Evolutionary conservation across 2,797 vertebrate genomes (phyloP).

Genomic region (Gymnoscopelus braueri): DNA sequence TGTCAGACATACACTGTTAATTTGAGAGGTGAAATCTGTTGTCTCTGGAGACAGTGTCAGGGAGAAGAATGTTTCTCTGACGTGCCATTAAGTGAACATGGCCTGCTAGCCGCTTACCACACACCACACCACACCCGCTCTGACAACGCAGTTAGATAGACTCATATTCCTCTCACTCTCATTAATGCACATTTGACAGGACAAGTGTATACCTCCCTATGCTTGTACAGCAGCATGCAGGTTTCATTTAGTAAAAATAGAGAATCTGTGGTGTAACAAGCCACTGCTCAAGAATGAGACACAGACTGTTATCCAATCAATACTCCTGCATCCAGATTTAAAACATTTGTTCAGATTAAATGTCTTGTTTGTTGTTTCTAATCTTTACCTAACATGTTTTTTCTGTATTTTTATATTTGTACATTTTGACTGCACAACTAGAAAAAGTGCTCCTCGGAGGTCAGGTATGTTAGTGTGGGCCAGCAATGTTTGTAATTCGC

Average conservation of each 20-base stretch:
- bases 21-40: conserved; percentile 26
- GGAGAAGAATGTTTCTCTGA: conserved; percentile 38
- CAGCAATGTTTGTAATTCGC: too few species aligned
- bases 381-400: conserved; percentile 22
- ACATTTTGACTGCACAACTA: too few species aligned
- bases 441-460: too few species aligned
- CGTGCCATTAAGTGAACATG: conserved; percentile 33
- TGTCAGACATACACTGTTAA: conserved; percentile 44
- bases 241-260: conserved; percentile 28
- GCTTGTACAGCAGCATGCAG: not conserved
- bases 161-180: conserved; percentile 3
- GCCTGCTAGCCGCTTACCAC: conserved; percentile 15
- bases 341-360: conserved; percentile 47
- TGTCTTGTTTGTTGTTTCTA: conserved; percentile 41
- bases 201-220: too few species aligned
- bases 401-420: too few species aligned
- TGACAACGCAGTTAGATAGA: conserved; percentile 14
- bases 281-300: conserved; percentile 16
- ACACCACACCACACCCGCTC: conserved; percentile 12
- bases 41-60: conserved; percentile 25
- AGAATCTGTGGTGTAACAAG: conserved; percentile 29
- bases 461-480: too few species aligned
- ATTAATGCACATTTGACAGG: conserved; percentile 24
- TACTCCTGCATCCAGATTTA: conserved; percentile 51
- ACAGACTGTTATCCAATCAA: conserved; percentile 53